phyloP scores from a whole-genome alignment of 2,888 invertebrate genomes.

The Vandiemenella viatica region DNA sequence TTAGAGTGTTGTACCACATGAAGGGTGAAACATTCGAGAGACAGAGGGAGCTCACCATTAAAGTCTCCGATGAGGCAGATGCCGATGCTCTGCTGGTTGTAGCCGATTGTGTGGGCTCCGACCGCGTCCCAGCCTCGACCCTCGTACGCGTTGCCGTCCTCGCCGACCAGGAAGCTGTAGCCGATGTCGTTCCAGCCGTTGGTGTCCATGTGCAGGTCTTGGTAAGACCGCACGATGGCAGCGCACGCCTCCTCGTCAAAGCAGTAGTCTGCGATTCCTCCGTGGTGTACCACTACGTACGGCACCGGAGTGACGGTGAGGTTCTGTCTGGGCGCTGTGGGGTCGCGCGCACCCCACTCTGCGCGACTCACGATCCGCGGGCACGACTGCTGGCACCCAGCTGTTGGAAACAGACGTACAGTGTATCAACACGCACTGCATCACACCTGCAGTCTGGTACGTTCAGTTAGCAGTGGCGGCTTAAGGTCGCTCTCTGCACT shows the following conservation, averaged over 20 bases:
- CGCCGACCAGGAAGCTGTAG: constrained; percentile 34
- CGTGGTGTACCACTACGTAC: constrained; percentile 29
- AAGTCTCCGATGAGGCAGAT: constrained; percentile 30
- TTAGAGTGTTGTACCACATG: too few species aligned
- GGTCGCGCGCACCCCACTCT: constrained; percentile 37
- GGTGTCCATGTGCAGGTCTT: constrained; percentile 27
- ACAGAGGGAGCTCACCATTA: constrained; percentile 28
- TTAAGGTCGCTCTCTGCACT: too few species aligned
- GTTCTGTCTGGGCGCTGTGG: constrained; percentile 12
- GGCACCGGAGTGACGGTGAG: constrained; percentile 22
- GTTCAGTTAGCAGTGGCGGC: too few species aligned
- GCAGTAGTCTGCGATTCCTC: constrained; percentile 25
- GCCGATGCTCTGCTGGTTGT: constrained; percentile 29
- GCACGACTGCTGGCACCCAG: constrained; percentile 24
- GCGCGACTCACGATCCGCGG: constrained; percentile 38
- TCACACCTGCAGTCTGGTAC: too few species aligned
- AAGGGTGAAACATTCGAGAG: too few species aligned
- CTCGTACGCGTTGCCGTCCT: constrained; percentile 32
- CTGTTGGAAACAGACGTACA: too few species aligned
- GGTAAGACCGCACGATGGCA: constrained; percentile 25
- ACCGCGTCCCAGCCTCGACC: constrained; percentile 31
- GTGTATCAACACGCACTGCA: too few species aligned
- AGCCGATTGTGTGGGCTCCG: constrained; percentile 30
- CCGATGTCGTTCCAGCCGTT: constrained; percentile 29
- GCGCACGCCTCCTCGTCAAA: constrained; percentile 22